Evolutionary conservation across 2,888 invertebrate genomes (phyloP), one percentile per base, ranked within the genome.

Genomic region (Candidula unifasciata): DNA sequence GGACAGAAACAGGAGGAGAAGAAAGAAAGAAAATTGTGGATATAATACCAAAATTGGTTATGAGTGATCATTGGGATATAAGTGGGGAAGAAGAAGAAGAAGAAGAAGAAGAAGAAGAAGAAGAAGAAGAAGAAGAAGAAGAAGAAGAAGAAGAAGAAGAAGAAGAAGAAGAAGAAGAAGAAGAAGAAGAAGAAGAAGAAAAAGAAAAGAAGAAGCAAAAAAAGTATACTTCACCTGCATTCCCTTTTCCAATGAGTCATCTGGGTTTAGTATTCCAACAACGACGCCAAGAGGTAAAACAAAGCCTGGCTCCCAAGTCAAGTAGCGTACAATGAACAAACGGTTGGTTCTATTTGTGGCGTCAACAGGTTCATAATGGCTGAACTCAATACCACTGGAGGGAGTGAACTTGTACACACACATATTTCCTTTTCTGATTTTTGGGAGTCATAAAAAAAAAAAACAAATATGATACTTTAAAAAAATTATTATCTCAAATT

Each of bases 201-300:
- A 44, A 44, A 44, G 44, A 13, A 44, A 6, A 44, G 44, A 44
- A n/a, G n/a, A n/a, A n/a, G n/a, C n/a, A 54, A 54, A 54, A 16
- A 18, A 16, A 18, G 10, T 16, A n/a, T 24, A 60, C n/a, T 60
- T 6, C 54, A 83, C 83, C 10, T 88, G 80, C 84, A 90, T 88
- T n/a, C 90, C 90, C 44, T 86, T 82, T 3, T 88, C 87, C 3
- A 90, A 30, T 3, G 76, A 64, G 18, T 60, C 60, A 44, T 90
- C 91, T 2, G 87, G 87, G 44, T 88, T 89, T 3, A 92, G 80
- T 0, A 91, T 90, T 2, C 92, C 92, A 33, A 93, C 88, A 16
- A 92, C 92, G 52, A 93, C 87, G 71, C 93, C 92, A 3, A 92
- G 81, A 0, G 92, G 92, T 8, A 88, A 86, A n/a, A 87, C 87